Conservation (phyloP, 2,797 vertebrate species). For the Melanotaenia pygmaea region DNA sequence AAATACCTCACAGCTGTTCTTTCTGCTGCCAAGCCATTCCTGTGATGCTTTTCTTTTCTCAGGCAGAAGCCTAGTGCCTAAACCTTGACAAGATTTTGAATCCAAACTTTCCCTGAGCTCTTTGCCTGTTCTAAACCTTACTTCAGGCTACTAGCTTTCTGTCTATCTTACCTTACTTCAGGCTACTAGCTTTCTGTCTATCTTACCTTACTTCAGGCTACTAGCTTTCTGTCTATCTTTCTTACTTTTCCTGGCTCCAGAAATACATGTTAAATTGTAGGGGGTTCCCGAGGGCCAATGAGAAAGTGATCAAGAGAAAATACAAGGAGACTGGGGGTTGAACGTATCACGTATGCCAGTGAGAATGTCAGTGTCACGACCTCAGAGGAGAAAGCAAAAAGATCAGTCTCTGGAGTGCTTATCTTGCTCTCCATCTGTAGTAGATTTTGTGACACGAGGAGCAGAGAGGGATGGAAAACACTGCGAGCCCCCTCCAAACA, state of each 20-base stretch:
- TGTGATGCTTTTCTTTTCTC: slow-evolving; percentile 50
- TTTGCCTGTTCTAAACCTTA: slow-evolving; percentile 31
- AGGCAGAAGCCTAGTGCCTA: slow-evolving; percentile 28
- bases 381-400: slow-evolving; percentile 74
- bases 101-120: slow-evolving; percentile 20
- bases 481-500: slow-evolving; percentile 56
- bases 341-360: slow-evolving; percentile 75
- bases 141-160: not conserved
- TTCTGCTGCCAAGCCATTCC: slow-evolving; percentile 62
- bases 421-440: slow-evolving; percentile 82
- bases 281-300: slow-evolving; percentile 34
- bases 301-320: slow-evolving; percentile 57
- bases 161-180: no score
- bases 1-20: slow-evolving; percentile 81
- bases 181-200: slow-evolving; percentile 5
- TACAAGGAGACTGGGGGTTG: slow-evolving; percentile 55
- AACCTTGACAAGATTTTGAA: slow-evolving; percentile 21
- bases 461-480: slow-evolving; percentile 75
- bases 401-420: slow-evolving; percentile 73
- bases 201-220: not conserved
- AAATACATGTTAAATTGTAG: slow-evolving; percentile 45
- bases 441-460: slow-evolving; percentile 79
- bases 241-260: slow-evolving; percentile 25
- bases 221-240: slow-evolving; percentile 1
- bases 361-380: slow-evolving; percentile 85